These are phyloP conservation scores for Agapetus fuscipes DNA, from an alignment of 2,888 invertebrate genomes.

Conservation along the genomic window DNA sequence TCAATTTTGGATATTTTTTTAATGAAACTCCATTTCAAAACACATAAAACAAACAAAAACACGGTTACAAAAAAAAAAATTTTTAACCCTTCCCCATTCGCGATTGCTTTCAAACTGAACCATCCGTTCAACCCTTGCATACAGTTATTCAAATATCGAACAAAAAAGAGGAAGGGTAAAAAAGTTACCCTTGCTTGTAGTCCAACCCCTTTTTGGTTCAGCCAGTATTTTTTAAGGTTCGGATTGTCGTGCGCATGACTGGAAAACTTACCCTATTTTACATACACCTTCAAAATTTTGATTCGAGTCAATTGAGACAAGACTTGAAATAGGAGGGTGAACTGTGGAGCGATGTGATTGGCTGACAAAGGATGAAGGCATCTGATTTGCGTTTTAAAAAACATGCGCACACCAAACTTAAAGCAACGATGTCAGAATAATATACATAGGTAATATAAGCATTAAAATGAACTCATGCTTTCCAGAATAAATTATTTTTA, in stretches of 20 bases:
- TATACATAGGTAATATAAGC: too few relatives aligned
- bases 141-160: slow-evolving; percentile 15
- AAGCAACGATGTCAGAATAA: too few relatives aligned
- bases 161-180: slow-evolving; percentile 10
- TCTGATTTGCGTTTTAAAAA: slow-evolving; percentile 3
- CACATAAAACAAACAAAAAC: too few relatives aligned
- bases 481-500: too few relatives aligned
- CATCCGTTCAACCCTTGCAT: slow-evolving; percentile 13
- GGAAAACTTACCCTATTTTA: slow-evolving; percentile 14
- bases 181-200: background rate
- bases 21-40: too few relatives aligned
- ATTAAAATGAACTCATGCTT: too few relatives aligned
- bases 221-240: background rate
- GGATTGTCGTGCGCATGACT: slow-evolving; percentile 13
- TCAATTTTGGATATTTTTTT: too few relatives aligned
- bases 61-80: background rate
- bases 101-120: slow-evolving; percentile 4
- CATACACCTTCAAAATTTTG: slow-evolving; percentile 17
- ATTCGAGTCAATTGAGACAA: slow-evolving; percentile 11
- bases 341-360: slow-evolving; percentile 7
- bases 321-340: slow-evolving; percentile 5
- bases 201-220: background rate
- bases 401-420: slow-evolving; percentile 6
- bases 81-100: slow-evolving; percentile 7
- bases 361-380: slow-evolving; percentile 4